Percentiles rank a stretch among this genome's conserved stretches.
These are phyloP conservation scores for Baronia brevicornis DNA, from an alignment of 2,888 invertebrate genomes.

Conservation along the genomic window DNA sequence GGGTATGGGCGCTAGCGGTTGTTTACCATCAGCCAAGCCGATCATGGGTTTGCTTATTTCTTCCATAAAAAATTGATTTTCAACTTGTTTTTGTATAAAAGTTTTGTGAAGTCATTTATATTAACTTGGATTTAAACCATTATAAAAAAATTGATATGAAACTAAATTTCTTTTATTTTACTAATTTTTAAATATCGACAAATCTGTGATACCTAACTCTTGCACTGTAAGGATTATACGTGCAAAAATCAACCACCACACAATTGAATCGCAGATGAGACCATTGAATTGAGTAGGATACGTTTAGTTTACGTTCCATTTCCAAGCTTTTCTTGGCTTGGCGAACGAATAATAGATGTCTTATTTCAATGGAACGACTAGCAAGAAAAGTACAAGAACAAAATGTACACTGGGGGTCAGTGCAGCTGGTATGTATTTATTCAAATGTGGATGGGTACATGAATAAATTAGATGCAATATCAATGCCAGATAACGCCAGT, in stretches of 20 bases:
- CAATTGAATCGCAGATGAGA: conserved; percentile 24
- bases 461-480: conserved; percentile 71
- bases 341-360: conserved; percentile 32
- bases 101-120: too few species aligned
- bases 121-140: too few species aligned
- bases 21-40: too few species aligned
- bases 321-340: conserved; percentile 23
- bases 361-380: conserved; percentile 38
- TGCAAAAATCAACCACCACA: conserved; percentile 27
- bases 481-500: conserved; percentile 71
- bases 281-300: conserved; percentile 27
- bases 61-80: too few species aligned
- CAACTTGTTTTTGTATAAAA: too few species aligned
- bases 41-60: too few species aligned
- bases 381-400: conserved; percentile 33
- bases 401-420: conserved; percentile 38
- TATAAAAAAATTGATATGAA: too few species aligned
- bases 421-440: conserved; percentile 55
- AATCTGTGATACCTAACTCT: too few species aligned
- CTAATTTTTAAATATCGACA: too few species aligned
- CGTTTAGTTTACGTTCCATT: conserved; percentile 26
- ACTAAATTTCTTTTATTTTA: too few species aligned
- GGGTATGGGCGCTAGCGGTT: too few species aligned
- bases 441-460: conserved; percentile 48
- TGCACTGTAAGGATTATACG: not conserved